Evolutionary conservation across 2,797 vertebrate genomes (phyloP).

Genomic region (Melanotaenia nigrans): DNA sequence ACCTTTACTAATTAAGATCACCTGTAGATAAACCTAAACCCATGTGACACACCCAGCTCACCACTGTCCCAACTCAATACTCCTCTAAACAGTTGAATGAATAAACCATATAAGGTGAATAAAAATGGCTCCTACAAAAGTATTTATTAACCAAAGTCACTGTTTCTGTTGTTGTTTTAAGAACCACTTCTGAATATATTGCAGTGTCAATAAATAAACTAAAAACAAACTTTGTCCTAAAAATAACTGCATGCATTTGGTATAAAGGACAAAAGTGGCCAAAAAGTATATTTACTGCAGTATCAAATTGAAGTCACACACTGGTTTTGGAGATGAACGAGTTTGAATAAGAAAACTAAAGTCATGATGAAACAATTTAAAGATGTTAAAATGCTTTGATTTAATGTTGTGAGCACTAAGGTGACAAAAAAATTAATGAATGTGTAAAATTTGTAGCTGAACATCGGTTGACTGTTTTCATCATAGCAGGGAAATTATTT

Average conservation of each 20-base stretch:
- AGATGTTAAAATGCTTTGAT: neutral
- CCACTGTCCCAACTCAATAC: no score
- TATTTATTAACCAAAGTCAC: neutral
- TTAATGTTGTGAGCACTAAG: neutral
- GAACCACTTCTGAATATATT: neutral
- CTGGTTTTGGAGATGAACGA: neutral
- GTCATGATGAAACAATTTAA: neutral
- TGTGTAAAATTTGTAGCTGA: neutral
- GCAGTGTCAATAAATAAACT: neutral
- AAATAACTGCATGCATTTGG: neutral
- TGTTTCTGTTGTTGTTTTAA: neutral
- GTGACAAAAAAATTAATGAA: neutral
- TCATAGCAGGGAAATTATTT: neutral
- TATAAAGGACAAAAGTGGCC: neutral
- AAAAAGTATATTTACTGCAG: neutral
- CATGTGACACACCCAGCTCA: no score
- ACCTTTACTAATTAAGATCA: no score
- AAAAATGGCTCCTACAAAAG: neutral
- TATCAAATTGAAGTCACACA: neutral
- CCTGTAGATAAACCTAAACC: no score
- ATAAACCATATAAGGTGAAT: no score
- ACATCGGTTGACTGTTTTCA: neutral
- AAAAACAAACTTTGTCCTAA: neutral
- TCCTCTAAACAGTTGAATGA: no score
- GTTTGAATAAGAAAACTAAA: neutral